Conservation (phyloP, 2,113 vertebrate genomes). For the Carassius gibelio region DNA sequence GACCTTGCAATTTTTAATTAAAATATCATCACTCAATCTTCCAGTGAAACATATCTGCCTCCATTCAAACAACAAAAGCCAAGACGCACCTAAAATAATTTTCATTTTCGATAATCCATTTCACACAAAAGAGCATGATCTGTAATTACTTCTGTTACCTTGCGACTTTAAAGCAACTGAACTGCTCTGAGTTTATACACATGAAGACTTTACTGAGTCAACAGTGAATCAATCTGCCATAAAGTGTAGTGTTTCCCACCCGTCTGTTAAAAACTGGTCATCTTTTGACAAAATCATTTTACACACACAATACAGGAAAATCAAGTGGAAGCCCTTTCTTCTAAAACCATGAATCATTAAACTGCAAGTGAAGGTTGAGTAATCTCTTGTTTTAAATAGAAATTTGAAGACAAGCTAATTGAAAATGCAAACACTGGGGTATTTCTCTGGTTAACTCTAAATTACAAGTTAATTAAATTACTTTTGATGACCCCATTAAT, state of each 20-base stretch:
- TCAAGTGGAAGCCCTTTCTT: neutral
- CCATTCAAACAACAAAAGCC: neutral
- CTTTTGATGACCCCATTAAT: constrained; percentile 27
- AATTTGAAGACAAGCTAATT: neutral
- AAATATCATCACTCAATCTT: neutral
- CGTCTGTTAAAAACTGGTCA: neutral
- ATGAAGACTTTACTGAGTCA: neutral
- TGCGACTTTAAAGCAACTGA: neutral
- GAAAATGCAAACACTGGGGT: neutral
- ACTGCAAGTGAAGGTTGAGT: neutral
- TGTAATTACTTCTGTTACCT: neutral
- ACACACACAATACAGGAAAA: neutral
- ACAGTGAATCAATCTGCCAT: neutral
- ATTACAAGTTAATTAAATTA: constrained; percentile 19
- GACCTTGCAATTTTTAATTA: neutral
- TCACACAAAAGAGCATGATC: neutral
- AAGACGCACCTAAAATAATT: neutral
- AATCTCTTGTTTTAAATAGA: constrained; percentile 2
- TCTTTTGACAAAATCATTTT: neutral
- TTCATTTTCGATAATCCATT: neutral
- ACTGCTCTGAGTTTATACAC: neutral
- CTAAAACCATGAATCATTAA: neutral
- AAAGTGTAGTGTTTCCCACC: neutral
- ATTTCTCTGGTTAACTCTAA: constrained; percentile 4
- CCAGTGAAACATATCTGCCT: neutral